phyloP scores from a whole-genome alignment of 2,888 invertebrate genomes.

The Netelia fuscicornis region DNA sequence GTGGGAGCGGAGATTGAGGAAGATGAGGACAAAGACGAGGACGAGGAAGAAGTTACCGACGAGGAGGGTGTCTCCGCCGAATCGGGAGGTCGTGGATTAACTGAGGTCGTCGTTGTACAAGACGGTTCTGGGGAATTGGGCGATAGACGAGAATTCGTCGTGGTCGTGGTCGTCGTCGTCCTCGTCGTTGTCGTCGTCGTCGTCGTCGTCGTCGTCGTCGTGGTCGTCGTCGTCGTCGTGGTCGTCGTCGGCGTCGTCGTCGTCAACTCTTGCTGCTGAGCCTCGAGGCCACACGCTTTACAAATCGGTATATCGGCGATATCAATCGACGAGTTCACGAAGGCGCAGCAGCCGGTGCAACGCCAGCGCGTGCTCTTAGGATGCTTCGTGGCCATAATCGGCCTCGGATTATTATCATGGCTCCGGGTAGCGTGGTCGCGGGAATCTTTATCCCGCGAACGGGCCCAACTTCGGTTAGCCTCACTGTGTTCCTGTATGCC shows the following conservation, averaged over 20 bases:
- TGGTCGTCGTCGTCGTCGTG: background rate
- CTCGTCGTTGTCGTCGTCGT: background rate
- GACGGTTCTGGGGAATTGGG: constrained; percentile 30
- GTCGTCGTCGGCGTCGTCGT: constrained; percentile 34
- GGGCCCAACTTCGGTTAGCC: constrained; percentile 50
- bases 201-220: constrained; percentile 20
- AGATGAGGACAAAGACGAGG: constrained; percentile 80
- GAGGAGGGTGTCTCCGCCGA: constrained; percentile 71
- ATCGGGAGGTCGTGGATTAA: constrained; percentile 78
- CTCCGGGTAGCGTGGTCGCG: constrained; percentile 85
- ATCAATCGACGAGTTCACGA: constrained; percentile 64
- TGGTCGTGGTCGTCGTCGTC: no score
- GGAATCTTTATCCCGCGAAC: constrained; percentile 63
- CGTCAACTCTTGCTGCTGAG: constrained; percentile 26
- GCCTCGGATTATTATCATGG: constrained; percentile 83
- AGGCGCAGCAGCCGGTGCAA: constrained; percentile 72
- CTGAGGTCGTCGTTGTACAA: constrained; percentile 86
- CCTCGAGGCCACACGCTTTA: constrained; percentile 70
- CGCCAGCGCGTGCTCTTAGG: constrained; percentile 71
- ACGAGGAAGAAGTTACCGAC: constrained; percentile 78
- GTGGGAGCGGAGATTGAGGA: constrained; percentile 79
- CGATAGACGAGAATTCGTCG: background rate
- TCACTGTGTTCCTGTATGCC: constrained; percentile 58
- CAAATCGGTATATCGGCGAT: constrained; percentile 51
- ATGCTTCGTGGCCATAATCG: constrained; percentile 86